These are phyloP conservation scores for Spea bombifrons DNA, from an alignment of 2,113 vertebrate genomes.

Conservation along the genomic window DNA sequence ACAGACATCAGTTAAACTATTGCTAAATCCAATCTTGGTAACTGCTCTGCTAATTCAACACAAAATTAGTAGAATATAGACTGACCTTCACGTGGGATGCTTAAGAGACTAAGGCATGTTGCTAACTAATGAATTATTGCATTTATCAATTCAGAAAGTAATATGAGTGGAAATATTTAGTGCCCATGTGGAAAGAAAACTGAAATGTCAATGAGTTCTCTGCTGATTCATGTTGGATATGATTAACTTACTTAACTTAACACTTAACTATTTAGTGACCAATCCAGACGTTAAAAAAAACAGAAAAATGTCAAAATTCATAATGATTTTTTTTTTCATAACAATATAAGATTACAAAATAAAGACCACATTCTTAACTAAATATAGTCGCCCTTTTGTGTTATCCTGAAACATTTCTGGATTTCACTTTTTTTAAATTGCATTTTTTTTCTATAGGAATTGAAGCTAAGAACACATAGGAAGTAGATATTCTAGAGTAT, in stretches of 20 bases:
- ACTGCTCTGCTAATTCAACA: slow-evolving; percentile 5
- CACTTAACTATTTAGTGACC: neutral
- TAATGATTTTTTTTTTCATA: too few species aligned
- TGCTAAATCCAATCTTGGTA: neutral
- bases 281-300: neutral
- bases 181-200: slow-evolving; percentile 4
- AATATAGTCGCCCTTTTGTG: too few species aligned
- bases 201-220: slow-evolving; percentile 18
- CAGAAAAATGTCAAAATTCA: too few species aligned
- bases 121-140: slow-evolving; percentile 15
- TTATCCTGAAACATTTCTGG: too few species aligned
- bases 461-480: too few species aligned
- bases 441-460: too few species aligned
- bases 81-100: slow-evolving; percentile 8
- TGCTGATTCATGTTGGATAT: neutral
- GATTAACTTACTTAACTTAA: neutral
- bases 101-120: slow-evolving; percentile 10
- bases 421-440: too few species aligned
- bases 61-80: neutral
- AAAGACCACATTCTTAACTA: too few species aligned
- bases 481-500: too few species aligned
- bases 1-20: neutral
- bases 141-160: slow-evolving; percentile 20
- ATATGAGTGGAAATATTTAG: slow-evolving; percentile 12
- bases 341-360: too few species aligned